Percentiles rank a stretch among this genome's conserved stretches.
Conservation (phyloP, 2,888 invertebrate genomes). For the Glaucopsyche alexis region DNA sequence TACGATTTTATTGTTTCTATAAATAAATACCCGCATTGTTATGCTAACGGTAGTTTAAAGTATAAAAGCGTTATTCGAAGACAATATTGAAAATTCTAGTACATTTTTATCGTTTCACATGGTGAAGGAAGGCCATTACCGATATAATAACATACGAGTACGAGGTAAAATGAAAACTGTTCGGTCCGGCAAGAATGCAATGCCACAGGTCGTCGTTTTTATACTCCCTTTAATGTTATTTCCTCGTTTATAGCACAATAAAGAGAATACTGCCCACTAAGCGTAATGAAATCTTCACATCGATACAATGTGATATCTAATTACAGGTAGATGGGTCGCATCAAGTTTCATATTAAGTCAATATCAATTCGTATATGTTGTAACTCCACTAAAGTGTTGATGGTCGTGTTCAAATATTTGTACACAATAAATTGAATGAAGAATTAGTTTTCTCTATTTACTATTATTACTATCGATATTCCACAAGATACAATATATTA, state of each 20-base stretch:
- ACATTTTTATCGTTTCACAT: slow-evolving; percentile 30
- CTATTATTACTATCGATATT: no score
- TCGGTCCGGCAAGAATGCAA: slow-evolving; percentile 62
- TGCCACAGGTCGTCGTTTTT: slow-evolving; percentile 78
- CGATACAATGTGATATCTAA: slow-evolving; percentile 60
- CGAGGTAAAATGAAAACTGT: slow-evolving; percentile 52
- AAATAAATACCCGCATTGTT: neutral
- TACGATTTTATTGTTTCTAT: neutral
- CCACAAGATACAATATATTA: no score
- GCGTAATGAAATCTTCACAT: slow-evolving; percentile 78
- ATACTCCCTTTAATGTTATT: slow-evolving; percentile 74
- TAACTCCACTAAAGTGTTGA: no score
- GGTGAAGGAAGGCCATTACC: slow-evolving; percentile 37
- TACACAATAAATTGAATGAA: no score
- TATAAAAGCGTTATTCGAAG: slow-evolving; percentile 11
- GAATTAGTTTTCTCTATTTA: no score
- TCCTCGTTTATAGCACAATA: slow-evolving; percentile 77
- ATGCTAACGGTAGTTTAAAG: neutral
- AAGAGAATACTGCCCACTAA: slow-evolving; percentile 77
- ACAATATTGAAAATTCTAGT: slow-evolving; percentile 24
- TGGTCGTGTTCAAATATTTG: no score
- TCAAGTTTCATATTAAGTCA: neutral
- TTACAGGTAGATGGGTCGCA: slow-evolving; percentile 34
- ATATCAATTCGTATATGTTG: neutral
- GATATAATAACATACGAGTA: slow-evolving; percentile 42